Conservation (phyloP, 2,888 invertebrate species). For the Dryadula phaetusa region DNA sequence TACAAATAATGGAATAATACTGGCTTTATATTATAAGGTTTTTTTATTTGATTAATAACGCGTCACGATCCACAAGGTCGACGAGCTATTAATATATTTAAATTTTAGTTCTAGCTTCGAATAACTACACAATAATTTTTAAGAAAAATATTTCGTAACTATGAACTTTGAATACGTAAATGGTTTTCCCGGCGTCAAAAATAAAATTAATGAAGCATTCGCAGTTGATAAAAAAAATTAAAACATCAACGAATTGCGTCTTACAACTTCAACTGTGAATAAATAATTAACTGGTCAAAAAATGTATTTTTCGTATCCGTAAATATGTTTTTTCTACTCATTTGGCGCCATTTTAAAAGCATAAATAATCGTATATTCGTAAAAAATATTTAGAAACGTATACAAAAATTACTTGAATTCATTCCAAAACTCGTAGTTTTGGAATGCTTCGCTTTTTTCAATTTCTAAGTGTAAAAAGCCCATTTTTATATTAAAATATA, state of each 20-base stretch:
- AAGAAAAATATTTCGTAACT: neutral
- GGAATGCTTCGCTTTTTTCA: too few relatives aligned
- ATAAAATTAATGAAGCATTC: slow-evolving; percentile 12
- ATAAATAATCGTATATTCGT: too few relatives aligned
- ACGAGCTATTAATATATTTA: neutral
- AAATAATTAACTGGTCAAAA: neutral
- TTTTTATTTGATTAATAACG: neutral
- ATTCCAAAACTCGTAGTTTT: too few relatives aligned
- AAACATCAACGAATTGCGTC: neutral
- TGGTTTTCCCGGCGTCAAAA: slow-evolving; percentile 13
- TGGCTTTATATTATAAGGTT: neutral
- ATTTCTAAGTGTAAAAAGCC: too few relatives aligned
- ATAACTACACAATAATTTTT: neutral
- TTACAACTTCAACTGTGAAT: neutral
- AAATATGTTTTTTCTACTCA: slow-evolving; percentile 5
- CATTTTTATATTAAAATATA: too few relatives aligned
- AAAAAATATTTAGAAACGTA: too few relatives aligned
- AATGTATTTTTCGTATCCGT: neutral
- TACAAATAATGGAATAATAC: neutral
- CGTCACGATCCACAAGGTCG: slow-evolving; percentile 5
- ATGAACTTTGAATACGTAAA: neutral
- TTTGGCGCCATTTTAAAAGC: neutral
- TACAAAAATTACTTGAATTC: too few relatives aligned
- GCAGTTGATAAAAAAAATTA: neutral
- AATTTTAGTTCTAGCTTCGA: neutral